Evolutionary conservation across 2,797 vertebrate species (phyloP).

Genomic region (Danio aesculapii): DNA sequence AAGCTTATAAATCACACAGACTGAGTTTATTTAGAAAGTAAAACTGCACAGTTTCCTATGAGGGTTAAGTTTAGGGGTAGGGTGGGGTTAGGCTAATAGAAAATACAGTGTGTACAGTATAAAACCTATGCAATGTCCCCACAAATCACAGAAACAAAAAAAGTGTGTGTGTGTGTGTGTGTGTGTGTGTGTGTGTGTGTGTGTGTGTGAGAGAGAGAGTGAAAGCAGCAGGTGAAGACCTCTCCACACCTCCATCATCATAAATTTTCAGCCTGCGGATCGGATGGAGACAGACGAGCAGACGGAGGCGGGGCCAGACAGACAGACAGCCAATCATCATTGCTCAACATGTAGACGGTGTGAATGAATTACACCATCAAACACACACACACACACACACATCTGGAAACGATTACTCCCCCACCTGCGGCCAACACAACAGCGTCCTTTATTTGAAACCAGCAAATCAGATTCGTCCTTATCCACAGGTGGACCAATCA

Average conservation of each 20-base stretch:
- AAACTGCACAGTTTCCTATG: no score
- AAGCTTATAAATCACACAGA: no score
- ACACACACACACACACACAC: neutral
- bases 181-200: no score
- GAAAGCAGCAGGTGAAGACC: slow-evolving; percentile 20
- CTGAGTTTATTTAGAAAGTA: no score
- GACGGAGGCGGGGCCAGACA: slow-evolving; percentile 27
- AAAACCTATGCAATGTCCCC: no score
- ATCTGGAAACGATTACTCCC: neutral
- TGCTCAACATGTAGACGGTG: neutral
- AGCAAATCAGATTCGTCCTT: slow-evolving; percentile 2
- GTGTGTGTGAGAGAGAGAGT: neutral
- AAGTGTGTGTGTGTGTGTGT: no score
- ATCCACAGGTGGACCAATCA: slow-evolving; percentile 21
- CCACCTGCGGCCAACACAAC: neutral
- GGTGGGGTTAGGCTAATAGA: no score
- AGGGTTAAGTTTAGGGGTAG: no score
- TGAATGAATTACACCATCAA: neutral
- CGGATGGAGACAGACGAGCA: neutral
- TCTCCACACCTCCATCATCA: slow-evolving; percentile 12
- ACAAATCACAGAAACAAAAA: no score
- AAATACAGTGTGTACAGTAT: no score
- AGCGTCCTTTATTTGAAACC: neutral
- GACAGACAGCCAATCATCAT: no score
- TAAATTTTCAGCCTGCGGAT: neutral